Base-by-base conservation (phyloP, 1,140 invertebrate genomes). In the Lamellibrachia luymesi region DNA sequence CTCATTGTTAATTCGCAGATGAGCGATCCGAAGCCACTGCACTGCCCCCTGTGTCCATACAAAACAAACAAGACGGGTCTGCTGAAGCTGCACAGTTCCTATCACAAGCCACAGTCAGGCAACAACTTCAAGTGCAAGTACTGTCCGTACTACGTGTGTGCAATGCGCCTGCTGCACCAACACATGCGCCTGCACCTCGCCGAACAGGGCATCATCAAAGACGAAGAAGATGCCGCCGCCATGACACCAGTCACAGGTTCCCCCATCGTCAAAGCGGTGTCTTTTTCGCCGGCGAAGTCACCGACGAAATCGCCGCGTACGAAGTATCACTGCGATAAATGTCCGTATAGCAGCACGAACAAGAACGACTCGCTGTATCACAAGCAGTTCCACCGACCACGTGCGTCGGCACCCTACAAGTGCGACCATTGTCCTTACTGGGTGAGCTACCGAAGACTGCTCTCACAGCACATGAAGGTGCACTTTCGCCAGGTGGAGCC, bases 351-450 rank as follows among this genome's bases (percentile, higher is more conserved):
- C 93, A 98, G 97, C 51, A 98, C 98, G 95, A 98, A 97, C 95
- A 98, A 98, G 95, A 98, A 98, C 90, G 98, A 98, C 95, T 98
- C 97, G 95, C 97, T 98, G 94, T 98, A 98, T 95, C 98, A 98
- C 94, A 98, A 98, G 94, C 98, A 98, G 95, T 98, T 98, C 95
- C 98, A 98, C 95, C 97, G 98, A 90, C 97, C 97, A 7, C 97
- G 97, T 92, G 94, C 95, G 13, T 94, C 95, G n/a, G 95, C 95
- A 50, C 97, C 97, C 50, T 98, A 98, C 96, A 98, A 98, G 95
- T 98, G 98, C 95, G 97, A 97, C 0, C 96, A 97, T 93, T 98
- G 98, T 96, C 97, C 97, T 93, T 98, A 98, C 95, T 98, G 98
- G 95, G 98, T 98, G 1, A 98, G 97, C 51, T 98, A 98, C 95